Base-by-base conservation (phyloP, 2,113 vertebrate species). In the Corvus moneduloides region DNA sequence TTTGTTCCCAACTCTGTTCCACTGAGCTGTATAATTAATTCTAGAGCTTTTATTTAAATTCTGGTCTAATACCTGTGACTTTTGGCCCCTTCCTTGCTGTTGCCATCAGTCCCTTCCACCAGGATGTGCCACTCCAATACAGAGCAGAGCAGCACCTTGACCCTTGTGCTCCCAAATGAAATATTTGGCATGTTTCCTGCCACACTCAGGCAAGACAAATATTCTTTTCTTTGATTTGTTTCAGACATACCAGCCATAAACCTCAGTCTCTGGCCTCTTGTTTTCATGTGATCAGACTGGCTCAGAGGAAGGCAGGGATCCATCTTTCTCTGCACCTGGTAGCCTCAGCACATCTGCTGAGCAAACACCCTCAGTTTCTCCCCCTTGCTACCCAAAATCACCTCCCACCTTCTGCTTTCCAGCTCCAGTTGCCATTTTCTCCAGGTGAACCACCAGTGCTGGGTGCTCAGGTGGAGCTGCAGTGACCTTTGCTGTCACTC, bases 361-460 rank as follows among this genome's bases (percentile, higher is more conserved):
- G 51, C 37, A 81, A 74, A 66, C 17, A 35, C 4, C 11, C 55
- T 52, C 3, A 0, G 12, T 55, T 93, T 61, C 72, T 55, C 6
- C 17, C 26, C 27, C 8, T 27, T 6, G 1, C 26, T 51, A 16
- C 41, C 16, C 46, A 18, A 84, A 86, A 89, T 39, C 49, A 39
- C 11, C 33, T 58, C 37, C 44, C 4, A 33, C 17, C 30, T 48
- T 10, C 39, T 82, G 27, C n/a, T 39, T 54, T 56, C 35, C 27
- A 68, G 30, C 9, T 49, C 20, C 5, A 0, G 5, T 0, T 55
- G 52, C 35, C 4, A 1, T 41, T 63, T 75, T 32, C 26, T 55
- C 7, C 5, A 1, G 27, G 21, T 3, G 3, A 80, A 1, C 1
- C 1, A 13, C 10, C 30, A n/a, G 39, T 2, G 0, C 56, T 54